Evolutionary conservation across 2,113 vertebrate species (phyloP), one percentile per base, ranked within the genome.

Genomic region (Otocyon megalotis): DNA sequence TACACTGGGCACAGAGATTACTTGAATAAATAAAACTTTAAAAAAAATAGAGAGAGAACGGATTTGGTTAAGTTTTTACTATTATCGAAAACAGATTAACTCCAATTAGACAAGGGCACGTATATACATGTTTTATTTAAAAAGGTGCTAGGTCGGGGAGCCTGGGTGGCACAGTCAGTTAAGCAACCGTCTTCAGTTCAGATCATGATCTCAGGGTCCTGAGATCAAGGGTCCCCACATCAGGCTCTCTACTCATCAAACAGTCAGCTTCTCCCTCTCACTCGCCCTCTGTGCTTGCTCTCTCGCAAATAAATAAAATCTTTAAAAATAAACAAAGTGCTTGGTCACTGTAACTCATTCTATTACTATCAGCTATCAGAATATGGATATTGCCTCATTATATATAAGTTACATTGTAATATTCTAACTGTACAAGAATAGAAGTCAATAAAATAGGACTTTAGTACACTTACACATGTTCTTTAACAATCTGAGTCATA

Each of bases 21-120:
- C 37, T 74, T 74, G 43, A 74, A 74, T 60, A 60, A 60, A 16
- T 43, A 72, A 74, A 26, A 74, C 71, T 43, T 48, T 1, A 74
- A 74, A 74, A 43, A 43, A 43, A 69, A 74, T 3, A 74, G 13
- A 48, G 26, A 48, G 24, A 90, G 30, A 87, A 96, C 58, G n/a
- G 11, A 77, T 65, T 90, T 94, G 74, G n/a, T 82, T 69, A 74
- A 43, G 20, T 86, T 13, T 95, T 63, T 74, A 92, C 48, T 79
- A 65, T 37, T 82, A 74, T 71, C 37, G 76, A 69, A 67, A 76
- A 81, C 54, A 56, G 37, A 95, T 20, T 32, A 92, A 35, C 28
- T 72, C 26, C 90, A 80, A 71, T 71, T n/a, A 88, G 63, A 93
- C 43, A 50, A 32, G 53, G 43, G 74, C 35, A 90, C 12, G 56